Conservation (phyloP, 2,113 vertebrate species). For the Odocoileus hemionus region DNA sequence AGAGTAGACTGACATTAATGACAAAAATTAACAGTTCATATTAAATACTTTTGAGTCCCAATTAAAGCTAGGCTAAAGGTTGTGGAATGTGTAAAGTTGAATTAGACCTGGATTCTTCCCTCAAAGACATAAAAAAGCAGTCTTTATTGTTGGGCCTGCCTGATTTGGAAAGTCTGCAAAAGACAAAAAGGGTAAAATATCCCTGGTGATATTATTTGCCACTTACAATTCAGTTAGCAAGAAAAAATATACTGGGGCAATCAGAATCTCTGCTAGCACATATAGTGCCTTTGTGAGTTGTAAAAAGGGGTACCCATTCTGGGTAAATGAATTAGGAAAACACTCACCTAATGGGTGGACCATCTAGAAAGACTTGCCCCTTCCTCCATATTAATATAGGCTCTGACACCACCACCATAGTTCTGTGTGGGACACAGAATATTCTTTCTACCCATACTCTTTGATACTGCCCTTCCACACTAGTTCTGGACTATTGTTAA, state of each 20-base stretch:
- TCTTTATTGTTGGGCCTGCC: background rate
- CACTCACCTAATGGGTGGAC: background rate
- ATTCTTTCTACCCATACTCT: background rate
- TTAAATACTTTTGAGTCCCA: background rate
- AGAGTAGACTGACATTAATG: background rate
- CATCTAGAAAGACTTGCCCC: background rate
- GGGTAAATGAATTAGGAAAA: background rate
- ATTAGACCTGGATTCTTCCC: background rate
- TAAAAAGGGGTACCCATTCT: background rate
- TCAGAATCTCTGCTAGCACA: background rate
- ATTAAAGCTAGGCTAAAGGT: background rate
- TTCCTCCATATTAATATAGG: background rate
- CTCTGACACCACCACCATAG: background rate
- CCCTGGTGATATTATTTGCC: background rate
- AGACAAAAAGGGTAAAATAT: background rate
- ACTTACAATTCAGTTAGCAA: background rate
- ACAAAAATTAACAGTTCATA: background rate
- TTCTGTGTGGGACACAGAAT: background rate
- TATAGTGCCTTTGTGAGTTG: background rate
- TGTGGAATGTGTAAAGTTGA: background rate
- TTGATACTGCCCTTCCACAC: background rate
- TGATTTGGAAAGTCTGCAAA: constrained; percentile 2
- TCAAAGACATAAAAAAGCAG: background rate
- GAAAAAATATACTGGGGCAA: background rate
- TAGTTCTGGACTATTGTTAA: background rate